Evolutionary conservation across 2,113 vertebrate species (phyloP).

Genomic region (Petroica traversi): DNA sequence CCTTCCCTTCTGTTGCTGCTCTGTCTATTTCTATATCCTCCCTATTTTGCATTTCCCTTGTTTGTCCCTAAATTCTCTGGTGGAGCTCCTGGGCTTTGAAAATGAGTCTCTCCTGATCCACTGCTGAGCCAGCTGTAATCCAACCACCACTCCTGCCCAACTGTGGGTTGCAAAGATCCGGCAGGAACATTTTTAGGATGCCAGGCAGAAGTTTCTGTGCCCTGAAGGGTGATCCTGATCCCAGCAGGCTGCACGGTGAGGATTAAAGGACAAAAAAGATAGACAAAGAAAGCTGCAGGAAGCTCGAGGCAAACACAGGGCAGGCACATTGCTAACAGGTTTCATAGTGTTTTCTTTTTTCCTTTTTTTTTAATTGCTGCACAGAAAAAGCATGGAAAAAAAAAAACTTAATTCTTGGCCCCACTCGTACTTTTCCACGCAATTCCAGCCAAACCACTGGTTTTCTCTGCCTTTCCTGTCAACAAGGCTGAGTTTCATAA

Average conservation of each 20-base stretch:
- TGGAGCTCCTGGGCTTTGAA: not conserved
- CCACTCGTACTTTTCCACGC: not conserved
- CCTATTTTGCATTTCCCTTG: not conserved
- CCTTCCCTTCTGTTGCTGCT: not conserved
- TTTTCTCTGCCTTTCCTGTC: not conserved
- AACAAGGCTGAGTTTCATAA: not conserved
- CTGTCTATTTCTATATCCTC: not conserved
- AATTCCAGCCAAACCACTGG: not conserved
- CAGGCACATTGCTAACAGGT: not conserved
- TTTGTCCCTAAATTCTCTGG: not conserved
- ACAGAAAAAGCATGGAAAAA: not conserved
- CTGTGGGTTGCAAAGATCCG: rapidly evolving
- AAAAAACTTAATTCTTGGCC: not conserved
- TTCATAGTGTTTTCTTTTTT: not conserved
- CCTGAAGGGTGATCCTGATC: not conserved
- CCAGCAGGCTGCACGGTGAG: not conserved
- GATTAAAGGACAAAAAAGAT: not conserved
- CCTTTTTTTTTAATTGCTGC: not conserved
- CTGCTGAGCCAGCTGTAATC: not conserved
- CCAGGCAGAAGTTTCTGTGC: not conserved
- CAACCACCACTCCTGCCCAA: not conserved
- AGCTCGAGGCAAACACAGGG: not conserved
- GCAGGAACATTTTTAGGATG: not conserved
- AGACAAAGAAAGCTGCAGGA: not conserved
- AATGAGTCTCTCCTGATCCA: not conserved